These are phyloP conservation scores for Spisula solida DNA, from an alignment of 2,888 invertebrate genomes.

Conservation along the genomic window DNA sequence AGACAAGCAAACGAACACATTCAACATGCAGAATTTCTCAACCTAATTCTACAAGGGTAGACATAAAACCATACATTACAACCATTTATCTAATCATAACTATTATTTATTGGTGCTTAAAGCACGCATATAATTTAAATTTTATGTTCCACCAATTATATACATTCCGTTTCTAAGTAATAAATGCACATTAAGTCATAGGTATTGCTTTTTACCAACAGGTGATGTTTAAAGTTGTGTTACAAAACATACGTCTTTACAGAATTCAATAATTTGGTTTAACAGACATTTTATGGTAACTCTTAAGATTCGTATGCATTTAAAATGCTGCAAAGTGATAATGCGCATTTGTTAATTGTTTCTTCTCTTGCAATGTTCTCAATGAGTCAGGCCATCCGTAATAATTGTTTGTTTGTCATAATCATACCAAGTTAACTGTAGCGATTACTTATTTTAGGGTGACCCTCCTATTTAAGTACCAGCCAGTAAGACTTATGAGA, in stretches of 20 bases:
- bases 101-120: background rate
- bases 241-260: background rate
- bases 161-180: background rate
- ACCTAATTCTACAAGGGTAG: background rate
- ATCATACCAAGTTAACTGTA: too few species aligned
- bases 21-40: background rate
- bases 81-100: background rate
- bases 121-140: background rate
- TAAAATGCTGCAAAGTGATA: background rate
- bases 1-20: too few species aligned
- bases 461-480: too few species aligned
- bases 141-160: conserved; percentile 6
- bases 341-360: background rate
- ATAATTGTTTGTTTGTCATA: too few species aligned
- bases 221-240: conserved; percentile 1
- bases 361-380: too few species aligned
- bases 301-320: background rate
- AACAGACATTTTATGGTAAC: background rate
- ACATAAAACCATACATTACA: background rate
- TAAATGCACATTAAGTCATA: background rate
- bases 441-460: too few species aligned
- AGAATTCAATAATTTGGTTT: background rate
- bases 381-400: too few species aligned
- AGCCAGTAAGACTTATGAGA: too few species aligned
- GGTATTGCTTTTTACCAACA: background rate